Evolutionary conservation across 1,140 invertebrate species (phyloP).

Genomic region (Harpegnathos saltator): DNA sequence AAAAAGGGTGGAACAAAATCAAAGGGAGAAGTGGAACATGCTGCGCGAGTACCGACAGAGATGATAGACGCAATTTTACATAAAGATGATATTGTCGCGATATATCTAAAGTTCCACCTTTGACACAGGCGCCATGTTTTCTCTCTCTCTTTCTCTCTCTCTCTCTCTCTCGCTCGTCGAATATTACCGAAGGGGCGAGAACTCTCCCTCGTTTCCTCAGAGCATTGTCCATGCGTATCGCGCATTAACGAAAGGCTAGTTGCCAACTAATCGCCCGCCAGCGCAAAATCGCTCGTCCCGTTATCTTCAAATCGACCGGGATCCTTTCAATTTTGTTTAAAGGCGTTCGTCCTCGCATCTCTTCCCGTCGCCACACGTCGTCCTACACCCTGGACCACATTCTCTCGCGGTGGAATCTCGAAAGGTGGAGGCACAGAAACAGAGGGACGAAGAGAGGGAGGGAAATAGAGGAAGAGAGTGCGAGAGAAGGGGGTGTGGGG

Average conservation of each 20-base stretch:
- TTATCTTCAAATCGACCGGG: constrained; percentile 20
- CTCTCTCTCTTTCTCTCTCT: no score
- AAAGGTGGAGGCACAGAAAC: constrained; percentile 72
- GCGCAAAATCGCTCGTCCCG: background rate
- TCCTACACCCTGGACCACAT: constrained; percentile 73
- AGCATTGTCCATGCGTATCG: background rate
- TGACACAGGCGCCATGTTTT: background rate
- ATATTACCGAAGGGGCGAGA: background rate
- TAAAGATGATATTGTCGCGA: constrained; percentile 5
- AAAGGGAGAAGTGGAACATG: constrained; percentile 61
- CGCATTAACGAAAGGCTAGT: background rate
- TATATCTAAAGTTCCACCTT: background rate
- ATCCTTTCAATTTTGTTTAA: constrained; percentile 68
- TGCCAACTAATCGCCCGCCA: background rate
- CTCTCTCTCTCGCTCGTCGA: no score
- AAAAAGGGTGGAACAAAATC: constrained; percentile 65
- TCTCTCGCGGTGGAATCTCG: constrained; percentile 77
- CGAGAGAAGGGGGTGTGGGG: constrained; percentile 46
- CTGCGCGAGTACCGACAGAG: background rate
- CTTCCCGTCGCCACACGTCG: constrained; percentile 47
- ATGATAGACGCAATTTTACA: constrained; percentile 43
- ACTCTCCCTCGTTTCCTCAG: background rate
- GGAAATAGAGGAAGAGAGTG: constrained; percentile 44
- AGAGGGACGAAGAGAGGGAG: constrained; percentile 55
- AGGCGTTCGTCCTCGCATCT: constrained; percentile 70